phyloP scores from a whole-genome alignment of 2,113 vertebrate genomes.

The Himantopus leucocephalus region DNA sequence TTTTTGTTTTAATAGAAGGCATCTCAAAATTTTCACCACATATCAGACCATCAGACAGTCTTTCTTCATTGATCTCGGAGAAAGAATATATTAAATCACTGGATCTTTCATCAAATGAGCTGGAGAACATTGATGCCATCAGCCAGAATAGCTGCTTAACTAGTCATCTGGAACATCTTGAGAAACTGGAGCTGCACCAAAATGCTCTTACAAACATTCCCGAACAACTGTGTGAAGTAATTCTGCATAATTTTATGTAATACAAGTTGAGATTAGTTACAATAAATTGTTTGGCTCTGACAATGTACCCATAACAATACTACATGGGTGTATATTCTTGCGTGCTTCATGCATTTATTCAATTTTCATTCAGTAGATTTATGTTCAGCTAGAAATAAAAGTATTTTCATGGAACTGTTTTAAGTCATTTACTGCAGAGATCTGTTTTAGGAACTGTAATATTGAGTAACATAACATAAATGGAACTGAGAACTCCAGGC shows the following conservation, averaged over 20 bases:
- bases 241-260: constrained; percentile 6
- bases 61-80: constrained; percentile 76
- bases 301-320: not conserved
- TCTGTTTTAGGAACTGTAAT: not conserved
- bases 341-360: not conserved
- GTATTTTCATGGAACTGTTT: not conserved
- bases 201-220: constrained; percentile 86
- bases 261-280: not conserved
- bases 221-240: constrained; percentile 85
- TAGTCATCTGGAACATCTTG: constrained; percentile 82
- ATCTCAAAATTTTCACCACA: constrained; percentile 64
- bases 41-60: constrained; percentile 72
- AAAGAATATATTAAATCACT: constrained; percentile 86
- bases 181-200: constrained; percentile 89
- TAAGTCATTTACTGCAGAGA: not conserved
- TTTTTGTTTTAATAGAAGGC: constrained; percentile 61
- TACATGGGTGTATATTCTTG: not conserved
- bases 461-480: not conserved
- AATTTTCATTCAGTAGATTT: not conserved
- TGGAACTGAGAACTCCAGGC: not conserved
- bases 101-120: constrained; percentile 93
- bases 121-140: constrained; percentile 84
- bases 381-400: not conserved
- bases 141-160: constrained; percentile 75
- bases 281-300: not conserved